Conservation (phyloP, 2,113 vertebrate species). For the Hippocampus guttulatus region DNA sequence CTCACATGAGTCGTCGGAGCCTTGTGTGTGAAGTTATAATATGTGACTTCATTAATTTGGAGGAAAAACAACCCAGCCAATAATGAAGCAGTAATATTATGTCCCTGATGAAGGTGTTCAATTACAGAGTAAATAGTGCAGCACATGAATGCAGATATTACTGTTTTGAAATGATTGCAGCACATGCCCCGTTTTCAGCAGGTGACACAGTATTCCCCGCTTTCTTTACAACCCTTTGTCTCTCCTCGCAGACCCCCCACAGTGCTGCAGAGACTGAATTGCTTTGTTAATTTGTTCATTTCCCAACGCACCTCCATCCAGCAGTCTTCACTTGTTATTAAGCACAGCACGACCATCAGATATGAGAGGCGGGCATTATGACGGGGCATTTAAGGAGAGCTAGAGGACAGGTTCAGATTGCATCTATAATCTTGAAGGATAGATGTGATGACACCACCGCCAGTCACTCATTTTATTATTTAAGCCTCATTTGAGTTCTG, state of each 20-base stretch:
- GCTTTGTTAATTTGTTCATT: conserved; percentile 73
- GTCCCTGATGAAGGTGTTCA: conserved; percentile 63
- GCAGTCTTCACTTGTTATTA: conserved; percentile 64
- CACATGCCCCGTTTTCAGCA: conserved; percentile 53
- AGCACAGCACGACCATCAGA: conserved; percentile 66
- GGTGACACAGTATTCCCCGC: conserved; percentile 42
- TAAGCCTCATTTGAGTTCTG: conserved; percentile 30
- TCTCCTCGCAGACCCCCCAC: conserved; percentile 50
- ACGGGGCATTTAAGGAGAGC: conserved; percentile 65
- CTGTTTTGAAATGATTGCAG: conserved; percentile 54
- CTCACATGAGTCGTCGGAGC: not conserved
- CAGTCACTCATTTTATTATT: conserved; percentile 44
- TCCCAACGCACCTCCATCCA: conserved; percentile 52
- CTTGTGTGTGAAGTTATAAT: not conserved
- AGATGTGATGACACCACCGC: conserved; percentile 44
- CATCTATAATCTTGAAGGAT: conserved; percentile 61
- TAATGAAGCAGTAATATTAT: conserved; percentile 56
- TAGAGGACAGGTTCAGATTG: conserved; percentile 69
- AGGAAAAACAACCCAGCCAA: conserved; percentile 40
- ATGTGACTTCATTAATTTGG: conserved; percentile 45
- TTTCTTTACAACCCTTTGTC: conserved; percentile 46
- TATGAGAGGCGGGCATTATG: conserved; percentile 59
- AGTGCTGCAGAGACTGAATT: conserved; percentile 57
- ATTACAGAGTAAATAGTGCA: conserved; percentile 58
- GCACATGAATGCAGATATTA: conserved; percentile 61